Evolutionary conservation across 1,140 invertebrate species (phyloP), one percentile per base, ranked within the genome.

Genomic region (Phortica variegata): DNA sequence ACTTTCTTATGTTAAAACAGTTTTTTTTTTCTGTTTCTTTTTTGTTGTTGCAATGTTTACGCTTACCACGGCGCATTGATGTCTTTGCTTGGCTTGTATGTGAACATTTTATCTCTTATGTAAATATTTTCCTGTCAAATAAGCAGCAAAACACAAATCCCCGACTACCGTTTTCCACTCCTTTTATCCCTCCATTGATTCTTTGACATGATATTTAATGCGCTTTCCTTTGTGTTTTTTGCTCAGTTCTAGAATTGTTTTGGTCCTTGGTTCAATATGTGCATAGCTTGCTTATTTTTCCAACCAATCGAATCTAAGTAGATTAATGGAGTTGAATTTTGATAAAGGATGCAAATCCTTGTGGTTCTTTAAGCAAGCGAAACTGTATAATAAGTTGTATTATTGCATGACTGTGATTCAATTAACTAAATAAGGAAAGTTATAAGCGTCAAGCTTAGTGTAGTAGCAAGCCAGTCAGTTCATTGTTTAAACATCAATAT

Each of bases 121-220:
- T 57, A 68, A 68, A 63, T 63, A 57, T 34, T 34, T 34, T 34
- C 47, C 46, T 32, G 33, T 45, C 47, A 45, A 40, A 21, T 37
- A 37, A 18, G 29, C 36, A 12, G 21, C 12, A 18, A 39, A 34
- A 43, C 31, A 12, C 17, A 29, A 17, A 29, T 2, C 18, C 16
- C 13, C 19, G 15, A 17, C 34, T 41, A n/a, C 45, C 13, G 6
- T 15, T 34, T 34, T 34, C 6, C 32, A 9, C 26, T 34, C 32
- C 8, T 15, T 34, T 39, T 31, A 39, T 57, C 33, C 56, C 31
- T 57, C 33, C 56, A 26, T 58, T 68, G 57, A 68, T 68, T 63
- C 65, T 68, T 68, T 68, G 63, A 68, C 63, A 68, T 63, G 60
- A 55, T 63, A 63, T 63, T 66, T 68, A 66, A 68, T 63, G 63